Base-by-base conservation (phyloP, 2,888 invertebrate genomes). In the Perizoma flavofasciatum region DNA sequence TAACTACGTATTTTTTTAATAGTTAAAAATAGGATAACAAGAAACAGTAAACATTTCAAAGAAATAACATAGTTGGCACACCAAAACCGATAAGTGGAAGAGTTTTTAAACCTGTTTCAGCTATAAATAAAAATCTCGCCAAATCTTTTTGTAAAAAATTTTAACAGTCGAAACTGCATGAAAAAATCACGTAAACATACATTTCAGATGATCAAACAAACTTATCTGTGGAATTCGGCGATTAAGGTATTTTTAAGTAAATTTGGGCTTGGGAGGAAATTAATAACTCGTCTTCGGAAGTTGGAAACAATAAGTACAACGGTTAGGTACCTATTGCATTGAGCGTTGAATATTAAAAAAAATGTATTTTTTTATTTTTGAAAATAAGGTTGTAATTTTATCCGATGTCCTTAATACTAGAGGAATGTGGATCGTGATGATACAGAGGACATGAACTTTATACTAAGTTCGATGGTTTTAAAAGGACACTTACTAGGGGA, bases 401-500 rank as follows among this genome's bases (percentile, higher is more conserved):
- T 41, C 52, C 50, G 11, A 69, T 68, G 63, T 69, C 71, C 88
- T 89, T 89, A 89, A 81, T 63, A 70, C 89, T 90, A 91, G 71
- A 86, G 90, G 90, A 91, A 90, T 91, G 90, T 90, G 89, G 85
- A 80, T 70, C 62, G 75, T 80, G 78, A 73, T 79, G 74, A 76
- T 22, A 66, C 69, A 69, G 61, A 73, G 75, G 71, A 69, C 70
- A 72, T 70, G 63, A 68, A 70, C 68, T 64, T 73, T 79, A 75
- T 46, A 69, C 70, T 83, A 47, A 78, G 67, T 67, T 77, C 71
- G 67, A 72, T 76, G 69, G 7, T 37, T 75, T 81, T 78, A 79
- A 83, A 89, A 89, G 89, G 89, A 76, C 89, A 89, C 89, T 89
- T 89, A 79, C 82, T 81, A 83, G 80, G 79, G 81, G 72, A 78